These are phyloP conservation scores for Sula dactylatra DNA, from an alignment of 2,113 vertebrate genomes.

Conservation along the genomic window DNA sequence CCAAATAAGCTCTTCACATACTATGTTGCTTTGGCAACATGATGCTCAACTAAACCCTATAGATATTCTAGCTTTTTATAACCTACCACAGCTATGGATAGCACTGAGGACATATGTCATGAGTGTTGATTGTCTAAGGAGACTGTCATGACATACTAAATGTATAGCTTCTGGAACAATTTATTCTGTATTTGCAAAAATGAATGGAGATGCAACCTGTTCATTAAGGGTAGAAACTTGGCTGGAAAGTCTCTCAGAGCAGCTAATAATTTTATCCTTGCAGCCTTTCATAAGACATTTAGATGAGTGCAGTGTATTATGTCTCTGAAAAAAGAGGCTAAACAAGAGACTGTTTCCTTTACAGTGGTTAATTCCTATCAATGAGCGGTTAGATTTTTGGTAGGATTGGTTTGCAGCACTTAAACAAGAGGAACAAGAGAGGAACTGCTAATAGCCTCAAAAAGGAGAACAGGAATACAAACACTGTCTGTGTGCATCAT, in stretches of 20 bases:
- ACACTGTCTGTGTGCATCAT: background rate
- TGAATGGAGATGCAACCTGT: background rate
- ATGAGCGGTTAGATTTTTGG: background rate
- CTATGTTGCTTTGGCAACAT: background rate
- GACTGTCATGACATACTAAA: background rate
- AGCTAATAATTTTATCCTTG: background rate
- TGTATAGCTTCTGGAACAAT: background rate
- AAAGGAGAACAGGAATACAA: background rate
- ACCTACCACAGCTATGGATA: background rate
- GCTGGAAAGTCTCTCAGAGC: background rate
- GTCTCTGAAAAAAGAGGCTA: background rate
- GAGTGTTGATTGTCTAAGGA: background rate
- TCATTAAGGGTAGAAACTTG: background rate
- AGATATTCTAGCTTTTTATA: background rate
- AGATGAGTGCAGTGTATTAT: background rate
- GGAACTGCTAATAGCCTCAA: background rate
- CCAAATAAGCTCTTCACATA: background rate
- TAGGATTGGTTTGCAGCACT: background rate
- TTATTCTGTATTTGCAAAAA: background rate
- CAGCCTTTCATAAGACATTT: background rate
- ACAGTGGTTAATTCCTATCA: background rate
- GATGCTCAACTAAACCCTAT: background rate
- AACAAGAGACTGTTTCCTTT: background rate
- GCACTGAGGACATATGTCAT: background rate
- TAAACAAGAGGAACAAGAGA: background rate